Evolutionary conservation across 2,888 invertebrate genomes (phyloP).

Genomic region (Nephrotoma flavescens): DNA sequence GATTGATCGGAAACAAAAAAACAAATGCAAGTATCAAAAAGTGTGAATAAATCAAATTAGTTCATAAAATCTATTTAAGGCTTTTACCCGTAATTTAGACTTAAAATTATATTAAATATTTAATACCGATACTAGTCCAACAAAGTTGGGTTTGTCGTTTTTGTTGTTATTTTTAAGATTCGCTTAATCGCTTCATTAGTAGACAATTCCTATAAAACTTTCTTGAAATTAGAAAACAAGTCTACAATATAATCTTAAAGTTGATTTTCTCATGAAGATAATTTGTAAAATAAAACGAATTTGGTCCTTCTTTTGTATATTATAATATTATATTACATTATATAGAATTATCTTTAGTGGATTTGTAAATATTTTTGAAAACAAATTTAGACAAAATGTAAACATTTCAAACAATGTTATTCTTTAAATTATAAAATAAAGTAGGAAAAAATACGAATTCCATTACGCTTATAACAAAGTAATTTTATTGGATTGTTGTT

Average conservation of each 20-base stretch:
- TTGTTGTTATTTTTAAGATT: too few relatives aligned
- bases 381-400: background rate
- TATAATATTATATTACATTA: background rate
- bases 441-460: background rate
- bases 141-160: too few relatives aligned
- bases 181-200: background rate
- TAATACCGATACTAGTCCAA: too few relatives aligned
- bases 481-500: background rate
- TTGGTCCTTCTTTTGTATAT: background rate
- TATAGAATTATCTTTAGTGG: background rate
- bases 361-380: background rate
- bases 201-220: background rate
- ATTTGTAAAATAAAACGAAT: background rate
- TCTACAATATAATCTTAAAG: background rate
- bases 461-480: background rate
- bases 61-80: background rate
- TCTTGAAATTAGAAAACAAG: background rate
- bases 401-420: background rate
- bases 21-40: background rate
- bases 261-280: background rate
- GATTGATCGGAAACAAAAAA: too few relatives aligned
- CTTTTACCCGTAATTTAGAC: background rate
- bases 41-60: background rate
- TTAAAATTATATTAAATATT: too few relatives aligned
- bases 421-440: background rate